Conservation (phyloP, 2,113 vertebrate genomes). For the Zapus hudsonius region DNA sequence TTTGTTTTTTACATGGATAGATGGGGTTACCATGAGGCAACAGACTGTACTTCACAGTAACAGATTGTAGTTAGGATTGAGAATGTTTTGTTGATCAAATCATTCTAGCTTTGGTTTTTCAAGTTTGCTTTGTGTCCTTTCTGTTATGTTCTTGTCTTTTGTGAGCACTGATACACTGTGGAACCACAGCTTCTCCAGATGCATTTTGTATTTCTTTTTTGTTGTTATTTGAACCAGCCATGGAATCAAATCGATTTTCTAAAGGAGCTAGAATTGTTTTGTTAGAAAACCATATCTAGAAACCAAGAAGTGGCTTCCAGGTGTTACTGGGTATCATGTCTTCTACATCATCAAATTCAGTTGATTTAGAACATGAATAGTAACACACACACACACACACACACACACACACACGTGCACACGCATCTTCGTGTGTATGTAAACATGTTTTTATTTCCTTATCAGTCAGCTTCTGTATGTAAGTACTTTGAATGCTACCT, state of each 20-base stretch:
- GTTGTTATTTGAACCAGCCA: neutral
- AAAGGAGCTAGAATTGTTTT: neutral
- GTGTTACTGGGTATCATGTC: neutral
- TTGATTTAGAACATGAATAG: neutral
- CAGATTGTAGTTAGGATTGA: neutral
- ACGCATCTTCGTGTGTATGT: no score
- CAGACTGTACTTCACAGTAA: no score
- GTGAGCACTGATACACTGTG: slow-evolving; percentile 4
- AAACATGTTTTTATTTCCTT: neutral
- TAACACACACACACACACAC: neutral
- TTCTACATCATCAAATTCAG: neutral
- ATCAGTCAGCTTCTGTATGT: neutral
- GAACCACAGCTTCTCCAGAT: neutral
- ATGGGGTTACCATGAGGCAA: no score
- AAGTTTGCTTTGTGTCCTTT: slow-evolving; percentile 30
- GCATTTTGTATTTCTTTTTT: neutral
- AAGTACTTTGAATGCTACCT: neutral
- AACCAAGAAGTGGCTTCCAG: neutral
- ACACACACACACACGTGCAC: neutral
- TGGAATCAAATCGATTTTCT: slow-evolving; percentile 4
- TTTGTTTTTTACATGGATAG: neutral
- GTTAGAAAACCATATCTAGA: slow-evolving; percentile 8
- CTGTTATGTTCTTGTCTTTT: neutral
- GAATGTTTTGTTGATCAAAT: slow-evolving; percentile 30
- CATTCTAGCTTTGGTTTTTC: slow-evolving; percentile 38